These are phyloP conservation scores for Halcyon senegalensis DNA, from an alignment of 2,113 vertebrate species.

Conservation along the genomic window DNA sequence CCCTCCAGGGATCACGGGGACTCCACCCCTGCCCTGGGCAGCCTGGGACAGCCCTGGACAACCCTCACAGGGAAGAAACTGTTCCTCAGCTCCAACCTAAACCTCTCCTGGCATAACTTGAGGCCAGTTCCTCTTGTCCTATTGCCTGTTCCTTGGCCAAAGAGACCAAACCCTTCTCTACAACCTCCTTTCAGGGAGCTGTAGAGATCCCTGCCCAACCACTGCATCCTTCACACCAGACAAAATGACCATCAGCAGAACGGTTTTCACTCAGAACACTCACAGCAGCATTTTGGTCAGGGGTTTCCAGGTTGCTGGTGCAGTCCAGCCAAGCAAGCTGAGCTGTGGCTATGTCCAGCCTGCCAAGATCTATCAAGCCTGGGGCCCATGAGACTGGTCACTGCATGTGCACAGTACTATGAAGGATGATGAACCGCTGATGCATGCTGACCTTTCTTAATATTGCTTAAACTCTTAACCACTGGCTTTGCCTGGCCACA, in stretches of 20 bases:
- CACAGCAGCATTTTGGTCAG: not conserved
- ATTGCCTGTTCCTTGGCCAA: not conserved
- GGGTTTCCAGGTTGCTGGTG: not conserved
- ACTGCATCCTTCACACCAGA: not conserved
- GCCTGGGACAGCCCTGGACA: no score
- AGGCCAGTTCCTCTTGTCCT: not conserved
- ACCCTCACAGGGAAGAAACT: no score
- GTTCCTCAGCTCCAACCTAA: not conserved
- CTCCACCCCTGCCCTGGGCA: not conserved
- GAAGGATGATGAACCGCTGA: not conserved
- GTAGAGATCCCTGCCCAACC: not conserved
- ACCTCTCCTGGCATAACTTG: not conserved
- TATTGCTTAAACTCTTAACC: conserved; percentile 27
- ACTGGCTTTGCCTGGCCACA: conserved; percentile 11
- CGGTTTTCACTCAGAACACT: not conserved
- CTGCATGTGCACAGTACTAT: not conserved
- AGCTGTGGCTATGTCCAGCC: conserved; percentile 2
- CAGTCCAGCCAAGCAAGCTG: conserved; percentile 14
- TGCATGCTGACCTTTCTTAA: not conserved
- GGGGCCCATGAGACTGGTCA: not conserved
- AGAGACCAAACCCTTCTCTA: not conserved
- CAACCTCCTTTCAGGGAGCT: not conserved
- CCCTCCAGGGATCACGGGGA: not conserved
- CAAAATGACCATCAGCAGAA: not conserved
- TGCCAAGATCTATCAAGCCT: conserved; percentile 9